Conservation (phyloP, 2,888 invertebrate species). For the Leptinotarsa tumamoca region DNA sequence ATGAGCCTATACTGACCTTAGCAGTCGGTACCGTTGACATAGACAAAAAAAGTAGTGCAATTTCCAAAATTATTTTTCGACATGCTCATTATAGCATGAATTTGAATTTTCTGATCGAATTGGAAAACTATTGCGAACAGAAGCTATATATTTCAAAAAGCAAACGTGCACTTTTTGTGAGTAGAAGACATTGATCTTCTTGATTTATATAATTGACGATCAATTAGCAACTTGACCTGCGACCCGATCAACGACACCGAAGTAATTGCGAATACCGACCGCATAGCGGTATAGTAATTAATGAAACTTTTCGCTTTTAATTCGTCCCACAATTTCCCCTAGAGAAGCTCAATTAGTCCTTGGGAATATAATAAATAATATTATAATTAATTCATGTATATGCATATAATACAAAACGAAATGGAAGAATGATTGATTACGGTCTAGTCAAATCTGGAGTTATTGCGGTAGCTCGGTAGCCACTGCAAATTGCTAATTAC, state of each 20-base stretch:
- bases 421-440: constrained; percentile 27
- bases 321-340: constrained; percentile 2
- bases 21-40: too few species aligned
- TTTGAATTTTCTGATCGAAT: too few species aligned
- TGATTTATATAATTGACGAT: constrained; percentile 1
- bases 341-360: constrained; percentile 16
- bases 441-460: constrained; percentile 19
- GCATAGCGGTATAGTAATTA: neutral
- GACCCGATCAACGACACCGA: constrained; percentile 15
- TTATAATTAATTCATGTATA: constrained; percentile 18
- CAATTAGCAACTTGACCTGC: constrained; percentile 9
- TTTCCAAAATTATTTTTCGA: too few species aligned
- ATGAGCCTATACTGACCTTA: too few species aligned
- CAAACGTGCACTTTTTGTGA: neutral
- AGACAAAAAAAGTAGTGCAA: too few species aligned
- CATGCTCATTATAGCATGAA: too few species aligned
- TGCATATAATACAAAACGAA: constrained; percentile 27
- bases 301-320: constrained; percentile 5
- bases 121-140: too few species aligned
- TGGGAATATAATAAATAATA: constrained; percentile 17
- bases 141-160: too few species aligned
- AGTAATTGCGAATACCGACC: constrained; percentile 10
- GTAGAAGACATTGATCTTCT: neutral
- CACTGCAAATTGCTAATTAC: constrained; percentile 32
- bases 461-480: constrained; percentile 33